Percentiles rank a stretch among this genome's conserved stretches.
phyloP scores from a whole-genome alignment of 2,113 vertebrate species.

The Sapajus apella region DNA sequence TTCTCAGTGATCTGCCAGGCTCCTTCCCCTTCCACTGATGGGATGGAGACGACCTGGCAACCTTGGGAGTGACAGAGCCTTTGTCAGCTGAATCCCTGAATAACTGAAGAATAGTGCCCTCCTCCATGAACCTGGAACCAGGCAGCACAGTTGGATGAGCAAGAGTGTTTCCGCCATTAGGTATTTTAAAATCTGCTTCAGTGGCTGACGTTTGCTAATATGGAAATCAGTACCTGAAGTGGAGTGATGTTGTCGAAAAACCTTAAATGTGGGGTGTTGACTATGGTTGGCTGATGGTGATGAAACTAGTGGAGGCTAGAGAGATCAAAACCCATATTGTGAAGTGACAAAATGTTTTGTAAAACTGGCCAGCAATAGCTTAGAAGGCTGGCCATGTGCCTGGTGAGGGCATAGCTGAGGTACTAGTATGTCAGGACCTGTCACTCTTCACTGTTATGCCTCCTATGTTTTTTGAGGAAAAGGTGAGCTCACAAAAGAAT shows the following conservation, averaged over 20 bases:
- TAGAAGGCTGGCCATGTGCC: neutral
- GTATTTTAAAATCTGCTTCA: neutral
- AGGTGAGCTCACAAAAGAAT: neutral
- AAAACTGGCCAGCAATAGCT: neutral
- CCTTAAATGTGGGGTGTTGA: neutral
- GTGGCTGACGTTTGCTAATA: neutral
- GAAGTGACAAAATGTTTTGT: neutral
- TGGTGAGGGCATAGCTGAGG: neutral
- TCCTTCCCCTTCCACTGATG: neutral
- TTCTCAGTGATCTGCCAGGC: too few species aligned
- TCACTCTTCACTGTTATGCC: neutral
- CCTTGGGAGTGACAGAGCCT: neutral
- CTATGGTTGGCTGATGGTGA: too few species aligned
- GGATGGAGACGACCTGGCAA: neutral
- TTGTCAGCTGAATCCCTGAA: neutral
- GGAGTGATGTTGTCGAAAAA: neutral
- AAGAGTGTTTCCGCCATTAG: neutral
- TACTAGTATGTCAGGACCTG: neutral
- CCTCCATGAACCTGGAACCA: neutral
- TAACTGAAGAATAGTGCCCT: too few species aligned
- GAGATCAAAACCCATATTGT: neutral
- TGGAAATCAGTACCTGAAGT: neutral
- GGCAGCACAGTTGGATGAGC: neutral
- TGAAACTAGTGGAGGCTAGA: neutral
- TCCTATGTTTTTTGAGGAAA: neutral